Base-by-base conservation (phyloP, 2,113 vertebrate genomes). In the Perccottus glenii region DNA sequence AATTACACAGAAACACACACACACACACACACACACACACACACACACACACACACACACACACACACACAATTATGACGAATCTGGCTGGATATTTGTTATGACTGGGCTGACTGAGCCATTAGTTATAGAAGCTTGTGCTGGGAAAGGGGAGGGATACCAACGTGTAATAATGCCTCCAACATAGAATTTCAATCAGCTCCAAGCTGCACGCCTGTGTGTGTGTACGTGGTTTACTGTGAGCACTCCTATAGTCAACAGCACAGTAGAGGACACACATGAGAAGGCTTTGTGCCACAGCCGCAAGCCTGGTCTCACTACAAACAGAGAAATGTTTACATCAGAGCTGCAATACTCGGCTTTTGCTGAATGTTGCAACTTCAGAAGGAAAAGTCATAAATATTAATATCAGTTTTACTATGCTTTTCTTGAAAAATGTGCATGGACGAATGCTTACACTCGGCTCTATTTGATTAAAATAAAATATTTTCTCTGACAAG, bases 71-170 rank as follows among this genome's bases (percentile, higher is more conserved):
- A 83, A 77, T 89, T 90, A 91, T 92, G 92, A 93, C 87, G 42
- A 91, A 94, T 92, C 86, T 81, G 32, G 68, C 71, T 69, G 62
- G 86, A 88, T 91, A 93, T 92, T 89, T 90, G 90, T 91, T 92
- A 91, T 93, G 92, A 94, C 87, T 89, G 86, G 79, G 73, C 75
- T 85, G 91, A 89, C 89, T 84, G 88, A 86, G 80, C 85, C 91
- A 92, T 93, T 93, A 92, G 87, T 93, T 92, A 91, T 83, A 83
- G 72, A 73, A 82, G 82, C 81, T 76, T 72, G 82, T 83, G 86
- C 90, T 84, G 84, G 87, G 89, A 90, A 91, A 87, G 84, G 88
- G 82, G 80, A 88, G 85, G 81, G 88, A 84, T 83, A 82, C 75
- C 71, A 87, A 91, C 64, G 83, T 92, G 89, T 90, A 92, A 86